These are phyloP conservation scores for Agelastica alni DNA, from an alignment of 2,888 invertebrate genomes.

Conservation along the genomic window DNA sequence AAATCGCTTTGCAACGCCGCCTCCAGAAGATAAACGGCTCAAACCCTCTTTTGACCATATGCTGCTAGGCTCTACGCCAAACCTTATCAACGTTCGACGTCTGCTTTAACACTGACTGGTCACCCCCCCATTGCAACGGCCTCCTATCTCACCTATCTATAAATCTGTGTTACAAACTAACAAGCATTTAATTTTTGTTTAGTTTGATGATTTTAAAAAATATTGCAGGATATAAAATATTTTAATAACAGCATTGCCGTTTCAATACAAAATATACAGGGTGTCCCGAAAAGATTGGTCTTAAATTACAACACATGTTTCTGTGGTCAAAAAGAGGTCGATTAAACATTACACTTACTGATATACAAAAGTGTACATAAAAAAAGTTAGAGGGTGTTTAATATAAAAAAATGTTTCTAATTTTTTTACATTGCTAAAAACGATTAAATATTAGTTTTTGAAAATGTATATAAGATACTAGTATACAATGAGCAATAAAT, in stretches of 20 bases:
- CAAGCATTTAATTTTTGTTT: conserved; percentile 9
- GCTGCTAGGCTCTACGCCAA: conserved; percentile 37
- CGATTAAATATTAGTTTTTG: too few species aligned
- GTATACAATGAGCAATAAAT: too few species aligned
- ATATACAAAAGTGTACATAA: too few species aligned
- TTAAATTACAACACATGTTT: neutral
- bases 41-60: conserved; percentile 51
- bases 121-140: conserved; percentile 18
- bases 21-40: conserved; percentile 51
- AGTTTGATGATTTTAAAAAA: too few species aligned
- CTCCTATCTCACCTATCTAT: conserved; percentile 26
- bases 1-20: conserved; percentile 35
- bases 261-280: neutral
- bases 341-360: neutral
- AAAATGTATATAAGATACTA: too few species aligned
- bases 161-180: conserved; percentile 10
- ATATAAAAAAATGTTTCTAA: too few species aligned
- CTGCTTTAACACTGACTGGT: conserved; percentile 8
- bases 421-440: too few species aligned
- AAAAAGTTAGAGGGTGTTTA: too few species aligned
- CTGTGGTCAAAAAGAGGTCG: neutral
- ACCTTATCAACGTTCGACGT: conserved; percentile 42
- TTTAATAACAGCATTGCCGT: too few species aligned
- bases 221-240: too few species aligned
- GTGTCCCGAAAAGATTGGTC: neutral